Percentiles rank a stretch among this genome's conserved stretches.
These are phyloP conservation scores for Vanessa tameamea DNA, from an alignment of 1,140 invertebrate genomes.

Conservation along the genomic window DNA sequence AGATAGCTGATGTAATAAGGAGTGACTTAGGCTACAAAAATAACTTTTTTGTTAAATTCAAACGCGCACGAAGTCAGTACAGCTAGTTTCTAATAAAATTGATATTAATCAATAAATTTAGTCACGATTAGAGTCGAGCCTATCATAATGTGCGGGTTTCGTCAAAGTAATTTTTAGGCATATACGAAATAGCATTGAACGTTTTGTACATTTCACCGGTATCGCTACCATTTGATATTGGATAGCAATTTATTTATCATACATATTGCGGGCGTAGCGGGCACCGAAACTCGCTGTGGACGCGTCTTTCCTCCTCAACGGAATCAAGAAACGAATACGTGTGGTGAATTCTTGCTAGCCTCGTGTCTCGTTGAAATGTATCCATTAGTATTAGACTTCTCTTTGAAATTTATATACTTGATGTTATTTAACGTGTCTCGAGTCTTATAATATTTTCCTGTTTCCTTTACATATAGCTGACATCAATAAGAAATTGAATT, in stretches of 20 bases:
- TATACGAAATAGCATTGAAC: conserved; percentile 60
- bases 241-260: conserved; percentile 81
- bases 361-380: conserved; percentile 45
- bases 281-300: conserved; percentile 62
- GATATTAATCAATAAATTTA: too few relatives aligned
- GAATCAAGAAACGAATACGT: conserved; percentile 76
- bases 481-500: conserved; percentile 12
- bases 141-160: not conserved
- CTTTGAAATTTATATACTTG: conserved; percentile 35
- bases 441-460: conserved; percentile 19
- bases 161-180: conserved; percentile 22
- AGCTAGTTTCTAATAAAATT: too few relatives aligned
- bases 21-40: too few relatives aligned
- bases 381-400: conserved; percentile 45
- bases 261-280: conserved; percentile 71
- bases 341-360: conserved; percentile 58
- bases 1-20: too few relatives aligned
- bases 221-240: conserved; percentile 78
- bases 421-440: conserved; percentile 28
- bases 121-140: not conserved
- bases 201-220: conserved; percentile 74
- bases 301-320: conserved; percentile 68
- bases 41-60: too few relatives aligned
- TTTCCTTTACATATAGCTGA: conserved; percentile 13
- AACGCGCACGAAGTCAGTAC: too few relatives aligned